phyloP scores from a whole-genome alignment of 2,888 invertebrate species.

The Aethes cnicana region DNA sequence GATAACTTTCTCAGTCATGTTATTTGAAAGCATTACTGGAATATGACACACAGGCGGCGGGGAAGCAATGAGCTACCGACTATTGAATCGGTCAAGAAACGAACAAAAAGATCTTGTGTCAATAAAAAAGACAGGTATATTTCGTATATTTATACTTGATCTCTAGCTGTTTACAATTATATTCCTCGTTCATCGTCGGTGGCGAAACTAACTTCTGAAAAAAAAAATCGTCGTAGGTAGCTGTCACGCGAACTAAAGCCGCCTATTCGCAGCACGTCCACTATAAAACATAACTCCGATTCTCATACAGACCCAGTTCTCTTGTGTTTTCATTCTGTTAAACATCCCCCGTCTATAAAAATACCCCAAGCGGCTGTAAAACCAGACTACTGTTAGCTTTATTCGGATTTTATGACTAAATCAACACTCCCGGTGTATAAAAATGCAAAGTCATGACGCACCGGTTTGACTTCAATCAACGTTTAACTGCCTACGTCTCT shows the following conservation, averaged over 20 bases:
- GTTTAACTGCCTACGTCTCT: neutral
- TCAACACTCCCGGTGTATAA: conserved; percentile 30
- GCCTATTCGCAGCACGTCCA: conserved; percentile 75
- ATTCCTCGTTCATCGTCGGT: too few species aligned
- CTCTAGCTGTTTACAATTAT: too few species aligned
- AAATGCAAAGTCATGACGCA: conserved; percentile 26
- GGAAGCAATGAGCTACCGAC: too few species aligned
- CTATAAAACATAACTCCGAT: conserved; percentile 79
- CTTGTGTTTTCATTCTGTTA: conserved; percentile 65
- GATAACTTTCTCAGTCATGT: too few species aligned
- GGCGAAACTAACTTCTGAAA: too few species aligned
- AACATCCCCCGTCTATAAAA: conserved; percentile 64
- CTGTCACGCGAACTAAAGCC: conserved; percentile 46
- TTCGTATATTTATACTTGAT: too few species aligned
- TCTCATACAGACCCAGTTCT: conserved; percentile 65
- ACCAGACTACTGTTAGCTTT: conserved; percentile 42
- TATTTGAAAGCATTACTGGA: too few species aligned
- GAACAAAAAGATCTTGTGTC: neutral
- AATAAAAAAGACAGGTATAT: too few species aligned
- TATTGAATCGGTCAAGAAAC: too few species aligned
- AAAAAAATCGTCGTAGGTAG: conserved; percentile 44
- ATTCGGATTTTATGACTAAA: conserved; percentile 40
- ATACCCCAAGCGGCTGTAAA: conserved; percentile 63
- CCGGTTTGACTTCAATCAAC: conserved; percentile 6
- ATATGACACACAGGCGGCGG: too few species aligned